Evolutionary conservation across 2,113 vertebrate species (phyloP).

Genomic region (Platysternon megacephalum): DNA sequence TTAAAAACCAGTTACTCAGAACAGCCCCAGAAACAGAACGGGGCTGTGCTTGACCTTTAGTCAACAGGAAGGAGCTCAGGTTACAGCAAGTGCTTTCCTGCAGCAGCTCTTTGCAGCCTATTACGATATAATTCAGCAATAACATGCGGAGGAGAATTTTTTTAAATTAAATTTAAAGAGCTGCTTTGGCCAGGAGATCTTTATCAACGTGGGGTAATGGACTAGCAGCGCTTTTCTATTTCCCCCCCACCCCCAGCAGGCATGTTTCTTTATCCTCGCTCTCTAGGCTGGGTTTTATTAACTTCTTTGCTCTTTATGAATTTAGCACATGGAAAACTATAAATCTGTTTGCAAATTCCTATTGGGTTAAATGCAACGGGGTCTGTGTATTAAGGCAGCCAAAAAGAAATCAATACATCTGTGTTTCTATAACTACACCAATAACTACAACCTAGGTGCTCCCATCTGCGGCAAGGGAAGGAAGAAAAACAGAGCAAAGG

Average conservation of each 20-base stretch:
- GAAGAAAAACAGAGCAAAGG: neutral
- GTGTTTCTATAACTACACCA: neutral
- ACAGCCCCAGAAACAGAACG: neutral
- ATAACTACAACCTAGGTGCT: neutral
- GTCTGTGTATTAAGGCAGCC: neutral
- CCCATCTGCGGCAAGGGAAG: neutral
- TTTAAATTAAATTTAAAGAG: neutral
- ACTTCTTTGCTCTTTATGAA: neutral
- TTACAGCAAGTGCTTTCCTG: neutral
- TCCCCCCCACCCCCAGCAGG: neutral
- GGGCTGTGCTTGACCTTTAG: slow-evolving; percentile 5
- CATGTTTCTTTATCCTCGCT: neutral
- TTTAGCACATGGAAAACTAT: neutral
- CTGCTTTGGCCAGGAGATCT: neutral
- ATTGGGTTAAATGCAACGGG: neutral
- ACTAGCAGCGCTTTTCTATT: neutral
- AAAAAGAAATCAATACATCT: neutral
- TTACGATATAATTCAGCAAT: neutral
- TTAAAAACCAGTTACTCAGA: slow-evolving; percentile 16
- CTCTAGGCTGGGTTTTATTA: neutral
- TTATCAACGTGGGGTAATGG: neutral
- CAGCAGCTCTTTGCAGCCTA: neutral
- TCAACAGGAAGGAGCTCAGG: neutral
- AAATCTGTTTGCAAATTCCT: neutral
- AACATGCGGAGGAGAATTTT: neutral